Conservation (phyloP, 92 coral and sea anemone genomes). For the Umimayanthus chanpuru region DNA sequence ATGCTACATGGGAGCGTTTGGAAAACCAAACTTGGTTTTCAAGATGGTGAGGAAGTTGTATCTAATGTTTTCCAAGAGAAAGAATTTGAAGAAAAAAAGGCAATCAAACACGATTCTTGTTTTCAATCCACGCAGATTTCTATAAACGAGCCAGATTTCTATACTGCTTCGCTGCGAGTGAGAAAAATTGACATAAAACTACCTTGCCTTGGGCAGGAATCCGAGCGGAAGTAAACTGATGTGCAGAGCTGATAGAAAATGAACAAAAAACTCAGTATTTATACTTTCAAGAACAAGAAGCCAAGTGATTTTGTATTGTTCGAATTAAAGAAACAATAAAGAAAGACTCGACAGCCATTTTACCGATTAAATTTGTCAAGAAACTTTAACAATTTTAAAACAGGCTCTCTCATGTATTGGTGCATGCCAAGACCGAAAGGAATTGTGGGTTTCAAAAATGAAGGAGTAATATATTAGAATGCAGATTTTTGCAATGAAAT, state of each 20-base stretch:
- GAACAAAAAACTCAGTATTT: neutral
- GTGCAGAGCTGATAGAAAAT: neutral
- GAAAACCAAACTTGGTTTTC: neutral
- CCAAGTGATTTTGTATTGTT: neutral
- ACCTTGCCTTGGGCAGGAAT: slow-evolving; percentile 23
- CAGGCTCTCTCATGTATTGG: no score
- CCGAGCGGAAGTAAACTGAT: slow-evolving; percentile 10
- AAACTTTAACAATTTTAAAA: no score
- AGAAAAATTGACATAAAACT: slow-evolving; percentile 54
- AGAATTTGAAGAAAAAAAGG: slow-evolving; percentile 7
- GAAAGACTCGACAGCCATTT: neutral
- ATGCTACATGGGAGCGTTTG: neutral
- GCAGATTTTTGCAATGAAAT: no score
- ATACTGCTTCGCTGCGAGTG: neutral
- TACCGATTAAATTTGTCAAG: neutral
- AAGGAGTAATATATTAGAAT: no score
- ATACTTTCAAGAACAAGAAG: neutral
- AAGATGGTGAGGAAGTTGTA: neutral
- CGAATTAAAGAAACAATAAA: neutral
- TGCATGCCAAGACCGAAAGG: no score
- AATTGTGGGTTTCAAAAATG: no score
- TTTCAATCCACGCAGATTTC: neutral
- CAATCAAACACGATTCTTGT: neutral
- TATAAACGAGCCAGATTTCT: neutral
- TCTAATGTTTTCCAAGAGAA: neutral